phyloP scores from a whole-genome alignment of 1,140 invertebrate genomes.

The Hormaphis cornu region DNA sequence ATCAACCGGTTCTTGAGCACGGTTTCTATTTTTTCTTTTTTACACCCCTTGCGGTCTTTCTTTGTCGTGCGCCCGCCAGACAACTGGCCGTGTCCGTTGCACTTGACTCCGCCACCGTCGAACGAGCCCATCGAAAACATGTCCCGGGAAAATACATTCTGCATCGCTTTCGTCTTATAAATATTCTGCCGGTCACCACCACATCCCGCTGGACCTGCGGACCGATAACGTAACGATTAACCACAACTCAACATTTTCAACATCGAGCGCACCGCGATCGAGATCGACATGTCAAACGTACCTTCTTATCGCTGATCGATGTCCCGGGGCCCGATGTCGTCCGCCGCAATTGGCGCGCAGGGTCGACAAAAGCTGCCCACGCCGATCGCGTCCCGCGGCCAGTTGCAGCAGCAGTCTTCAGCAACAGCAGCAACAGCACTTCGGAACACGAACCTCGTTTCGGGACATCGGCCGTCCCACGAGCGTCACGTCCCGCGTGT shows the following conservation, averaged over 20 bases:
- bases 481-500: background rate
- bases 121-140: slow-evolving; percentile 35
- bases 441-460: background rate
- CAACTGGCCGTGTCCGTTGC: slow-evolving; percentile 47
- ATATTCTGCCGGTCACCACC: background rate
- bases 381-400: background rate
- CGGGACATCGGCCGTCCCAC: background rate
- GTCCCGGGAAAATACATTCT: slow-evolving; percentile 38
- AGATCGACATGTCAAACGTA: background rate
- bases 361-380: background rate
- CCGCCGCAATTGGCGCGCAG: background rate
- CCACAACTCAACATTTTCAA: background rate
- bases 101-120: slow-evolving; percentile 47
- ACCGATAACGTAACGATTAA: background rate
- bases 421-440: background rate
- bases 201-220: background rate
- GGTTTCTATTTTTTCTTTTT: slow-evolving; percentile 43
- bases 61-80: slow-evolving; percentile 47
- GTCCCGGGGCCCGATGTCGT: background rate
- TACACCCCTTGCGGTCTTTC: slow-evolving; percentile 46
- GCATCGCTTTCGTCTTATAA: slow-evolving; percentile 34
- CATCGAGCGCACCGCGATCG: background rate
- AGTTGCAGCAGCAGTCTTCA: background rate
- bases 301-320: too few species aligned
- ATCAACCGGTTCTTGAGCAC: slow-evolving; percentile 40